phyloP scores from a whole-genome alignment of 35 echinoderm and acorn worm species.

The Holothuria glaberrima region DNA sequence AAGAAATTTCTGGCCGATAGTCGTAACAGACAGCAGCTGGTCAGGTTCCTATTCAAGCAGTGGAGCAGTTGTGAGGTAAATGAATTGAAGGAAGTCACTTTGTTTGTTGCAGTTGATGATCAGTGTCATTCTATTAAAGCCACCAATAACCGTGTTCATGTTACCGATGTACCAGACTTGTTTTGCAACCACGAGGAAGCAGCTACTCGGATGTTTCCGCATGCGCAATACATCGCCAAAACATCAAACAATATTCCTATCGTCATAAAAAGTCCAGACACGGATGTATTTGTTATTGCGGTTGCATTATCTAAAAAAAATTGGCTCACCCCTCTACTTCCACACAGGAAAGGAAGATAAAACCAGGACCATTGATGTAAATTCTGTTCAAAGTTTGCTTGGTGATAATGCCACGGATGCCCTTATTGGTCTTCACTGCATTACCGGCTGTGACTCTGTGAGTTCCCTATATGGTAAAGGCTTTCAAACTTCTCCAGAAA shows the following conservation, averaged over 20 bases:
- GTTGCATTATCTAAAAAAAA: constrained; percentile 4
- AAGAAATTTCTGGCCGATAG: constrained; percentile 67
- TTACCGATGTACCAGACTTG: constrained; percentile 22
- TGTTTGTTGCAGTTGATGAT: constrained; percentile 18
- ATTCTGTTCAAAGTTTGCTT: constrained; percentile 11
- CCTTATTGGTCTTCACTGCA: constrained; percentile 62
- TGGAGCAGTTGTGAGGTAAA: constrained; percentile 38
- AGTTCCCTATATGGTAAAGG: constrained; percentile 72
- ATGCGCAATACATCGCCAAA: constrained; percentile 20
- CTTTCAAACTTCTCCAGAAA: constrained; percentile 44
- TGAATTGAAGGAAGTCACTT: constrained; percentile 31
- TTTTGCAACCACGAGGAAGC: constrained; percentile 39
- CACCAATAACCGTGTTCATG: not conserved
- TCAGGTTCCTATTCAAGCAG: constrained; percentile 54
- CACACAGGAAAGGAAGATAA: constrained; percentile 67
- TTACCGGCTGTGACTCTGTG: constrained; percentile 65
- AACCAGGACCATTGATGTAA: constrained; percentile 52
- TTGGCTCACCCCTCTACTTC: constrained; percentile 29
- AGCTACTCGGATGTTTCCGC: constrained; percentile 51
- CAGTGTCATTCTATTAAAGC: constrained; percentile 11
- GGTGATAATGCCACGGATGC: constrained; percentile 41
- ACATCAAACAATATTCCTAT: not conserved
- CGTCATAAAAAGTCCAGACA: constrained; percentile 50
- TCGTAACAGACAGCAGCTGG: constrained; percentile 53
- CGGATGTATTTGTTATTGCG: constrained; percentile 49